Conservation (phyloP, 2,797 vertebrate genomes). For the Sternotherus odoratus region DNA sequence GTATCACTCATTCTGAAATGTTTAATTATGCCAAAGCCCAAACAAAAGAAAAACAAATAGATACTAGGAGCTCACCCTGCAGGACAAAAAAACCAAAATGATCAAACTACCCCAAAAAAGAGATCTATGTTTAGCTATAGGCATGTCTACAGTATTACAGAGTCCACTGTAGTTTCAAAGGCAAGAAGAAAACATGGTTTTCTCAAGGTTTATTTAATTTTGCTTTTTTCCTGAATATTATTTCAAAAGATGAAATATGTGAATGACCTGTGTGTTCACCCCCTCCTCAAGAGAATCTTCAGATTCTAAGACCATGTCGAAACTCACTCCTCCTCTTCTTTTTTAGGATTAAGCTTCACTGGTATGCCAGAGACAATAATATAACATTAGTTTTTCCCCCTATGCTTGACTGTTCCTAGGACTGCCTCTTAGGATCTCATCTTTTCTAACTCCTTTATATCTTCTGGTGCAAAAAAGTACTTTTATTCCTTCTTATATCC, state of each 20-base stretch:
- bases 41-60: neutral
- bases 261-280: neutral
- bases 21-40: neutral
- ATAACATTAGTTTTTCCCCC: neutral
- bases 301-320: fast-evolving
- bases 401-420: neutral
- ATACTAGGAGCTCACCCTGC: neutral
- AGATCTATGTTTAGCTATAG: neutral
- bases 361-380: neutral
- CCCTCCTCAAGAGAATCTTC: neutral
- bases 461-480: neutral
- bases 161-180: neutral
- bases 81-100: neutral
- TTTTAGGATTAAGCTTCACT: neutral
- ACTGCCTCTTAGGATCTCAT: neutral
- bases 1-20: neutral
- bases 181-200: neutral
- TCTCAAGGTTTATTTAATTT: neutral
- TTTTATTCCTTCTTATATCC: neutral
- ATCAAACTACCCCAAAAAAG: neutral
- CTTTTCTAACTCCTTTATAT: neutral
- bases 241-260: neutral
- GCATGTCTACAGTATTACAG: neutral
- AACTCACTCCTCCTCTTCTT: neutral
- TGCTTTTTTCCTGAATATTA: neutral